phyloP scores from a whole-genome alignment of 53 echinoderm and acorn worm genomes.

The Arbacia lixula region DNA sequence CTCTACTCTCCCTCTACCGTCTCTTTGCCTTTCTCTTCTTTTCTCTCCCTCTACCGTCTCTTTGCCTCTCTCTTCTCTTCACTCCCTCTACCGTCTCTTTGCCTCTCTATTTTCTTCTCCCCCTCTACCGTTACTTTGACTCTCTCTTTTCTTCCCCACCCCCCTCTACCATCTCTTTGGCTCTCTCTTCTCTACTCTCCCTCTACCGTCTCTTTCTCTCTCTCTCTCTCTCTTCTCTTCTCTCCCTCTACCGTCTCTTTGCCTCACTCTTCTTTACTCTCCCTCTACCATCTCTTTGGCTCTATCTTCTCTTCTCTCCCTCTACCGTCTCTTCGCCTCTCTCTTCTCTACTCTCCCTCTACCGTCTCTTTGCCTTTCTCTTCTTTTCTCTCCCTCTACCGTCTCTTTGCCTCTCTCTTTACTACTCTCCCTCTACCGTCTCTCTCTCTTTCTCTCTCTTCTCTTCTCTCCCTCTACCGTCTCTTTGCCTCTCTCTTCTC shows the following conservation, averaged over 20 bases:
- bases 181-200: neutral
- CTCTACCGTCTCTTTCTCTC: neutral
- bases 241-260: too few relatives aligned
- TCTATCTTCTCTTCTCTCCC: neutral
- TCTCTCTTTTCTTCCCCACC: neutral
- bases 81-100: neutral
- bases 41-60: too few relatives aligned
- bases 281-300: too few relatives aligned
- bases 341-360: neutral
- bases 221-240: too few relatives aligned
- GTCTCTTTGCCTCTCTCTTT: neutral
- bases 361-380: neutral
- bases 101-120: neutral
- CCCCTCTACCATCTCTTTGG: neutral
- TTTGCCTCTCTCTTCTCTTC: neutral
- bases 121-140: neutral
- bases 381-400: neutral
- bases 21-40: too few relatives aligned
- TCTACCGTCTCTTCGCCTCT: neutral
- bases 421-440: neutral
- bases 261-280: too few relatives aligned
- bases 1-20: too few relatives aligned
- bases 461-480: too few relatives aligned
- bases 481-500: too few relatives aligned
- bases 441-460: neutral